A percentile compares a stretch with the other conserved stretches of the same genome.
These are phyloP conservation scores for Theristicus caerulescens DNA, from an alignment of 2,113 vertebrate species.

Conservation along the genomic window DNA sequence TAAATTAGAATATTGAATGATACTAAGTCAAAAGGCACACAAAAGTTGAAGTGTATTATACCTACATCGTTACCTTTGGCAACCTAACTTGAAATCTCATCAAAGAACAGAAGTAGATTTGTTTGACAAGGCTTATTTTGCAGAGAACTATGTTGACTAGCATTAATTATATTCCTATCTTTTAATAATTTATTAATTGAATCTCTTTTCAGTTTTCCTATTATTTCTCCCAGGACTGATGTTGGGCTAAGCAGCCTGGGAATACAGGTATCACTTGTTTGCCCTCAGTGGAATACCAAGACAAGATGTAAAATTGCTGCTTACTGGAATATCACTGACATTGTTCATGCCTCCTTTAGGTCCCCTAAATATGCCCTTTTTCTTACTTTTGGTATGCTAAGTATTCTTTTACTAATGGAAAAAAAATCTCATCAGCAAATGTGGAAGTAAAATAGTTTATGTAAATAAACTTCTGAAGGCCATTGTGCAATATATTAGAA, in stretches of 20 bases:
- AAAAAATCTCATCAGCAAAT: background rate
- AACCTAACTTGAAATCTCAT: conserved; percentile 52
- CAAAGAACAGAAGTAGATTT: conserved; percentile 44
- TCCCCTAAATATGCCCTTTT: background rate
- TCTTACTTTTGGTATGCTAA: background rate
- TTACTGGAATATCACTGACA: background rate
- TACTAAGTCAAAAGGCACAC: conserved; percentile 38
- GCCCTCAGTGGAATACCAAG: background rate
- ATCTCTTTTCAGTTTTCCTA: conserved; percentile 13
- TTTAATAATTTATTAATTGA: conserved; percentile 68
- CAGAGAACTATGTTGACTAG: conserved; percentile 46
- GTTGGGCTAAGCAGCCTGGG: background rate
- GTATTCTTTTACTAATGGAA: background rate
- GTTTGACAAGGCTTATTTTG: conserved; percentile 66
- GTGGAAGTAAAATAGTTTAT: background rate
- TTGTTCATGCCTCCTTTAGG: background rate
- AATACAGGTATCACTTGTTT: background rate
- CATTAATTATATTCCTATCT: conserved; percentile 49
- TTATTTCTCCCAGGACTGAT: background rate
- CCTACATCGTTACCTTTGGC: conserved; percentile 26
- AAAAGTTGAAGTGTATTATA: conserved; percentile 37
- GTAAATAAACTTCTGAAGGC: background rate
- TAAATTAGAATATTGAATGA: conserved; percentile 52
- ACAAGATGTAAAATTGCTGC: background rate
- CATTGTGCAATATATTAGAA: background rate